Evolutionary conservation across 2,113 vertebrate species (phyloP).

Genomic region (Spea multiplicata): DNA sequence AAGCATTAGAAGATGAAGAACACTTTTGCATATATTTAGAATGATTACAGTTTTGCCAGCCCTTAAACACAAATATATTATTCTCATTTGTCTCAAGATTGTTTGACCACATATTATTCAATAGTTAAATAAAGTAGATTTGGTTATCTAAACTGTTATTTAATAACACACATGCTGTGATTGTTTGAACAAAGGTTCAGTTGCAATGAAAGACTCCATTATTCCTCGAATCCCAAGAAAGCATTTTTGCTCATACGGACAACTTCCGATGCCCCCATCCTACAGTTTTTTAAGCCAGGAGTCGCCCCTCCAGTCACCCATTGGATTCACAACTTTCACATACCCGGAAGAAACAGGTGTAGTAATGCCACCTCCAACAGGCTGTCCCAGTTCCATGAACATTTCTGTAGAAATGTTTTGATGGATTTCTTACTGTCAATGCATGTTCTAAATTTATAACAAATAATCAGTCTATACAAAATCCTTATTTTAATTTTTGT

Average conservation of each 20-base stretch:
- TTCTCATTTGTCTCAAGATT: too few relatives aligned
- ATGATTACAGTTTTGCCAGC: too few relatives aligned
- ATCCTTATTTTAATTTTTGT: not conserved
- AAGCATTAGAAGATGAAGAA: too few relatives aligned
- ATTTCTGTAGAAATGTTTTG: constrained; percentile 38
- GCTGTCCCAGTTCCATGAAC: constrained; percentile 47
- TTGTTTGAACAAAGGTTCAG: constrained; percentile 74
- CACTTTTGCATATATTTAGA: too few relatives aligned
- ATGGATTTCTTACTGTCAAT: constrained; percentile 31
- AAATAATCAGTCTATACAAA: not conserved
- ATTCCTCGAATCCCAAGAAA: constrained; percentile 67
- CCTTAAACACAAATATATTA: too few relatives aligned
- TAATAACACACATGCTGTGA: constrained; percentile 13
- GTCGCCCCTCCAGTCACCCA: constrained; percentile 61
- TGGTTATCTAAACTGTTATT: not conserved
- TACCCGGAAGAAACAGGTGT: constrained; percentile 68
- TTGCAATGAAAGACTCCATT: constrained; percentile 81
- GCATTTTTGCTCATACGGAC: constrained; percentile 71
- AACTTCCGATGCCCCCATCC: constrained; percentile 65
- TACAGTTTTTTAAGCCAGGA: constrained; percentile 70
- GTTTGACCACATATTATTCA: too few relatives aligned
- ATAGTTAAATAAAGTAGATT: not conserved
- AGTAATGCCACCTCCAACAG: constrained; percentile 49
- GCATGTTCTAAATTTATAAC: constrained; percentile 12
- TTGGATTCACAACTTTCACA: constrained; percentile 60